Conservation (phyloP, 2,888 invertebrate species). For the Mythimna lalbum region DNA sequence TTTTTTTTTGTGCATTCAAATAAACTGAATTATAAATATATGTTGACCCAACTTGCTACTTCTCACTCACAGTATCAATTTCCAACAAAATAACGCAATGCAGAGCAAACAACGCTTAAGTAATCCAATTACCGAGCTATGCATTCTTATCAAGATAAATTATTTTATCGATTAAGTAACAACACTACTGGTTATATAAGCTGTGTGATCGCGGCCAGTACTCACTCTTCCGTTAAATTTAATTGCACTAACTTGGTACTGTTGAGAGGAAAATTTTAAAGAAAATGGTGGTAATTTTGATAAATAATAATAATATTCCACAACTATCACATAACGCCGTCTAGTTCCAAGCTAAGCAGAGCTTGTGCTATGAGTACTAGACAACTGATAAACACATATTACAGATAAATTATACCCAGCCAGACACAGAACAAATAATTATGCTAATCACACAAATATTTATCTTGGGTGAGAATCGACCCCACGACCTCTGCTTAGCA, state of each 20-base stretch:
- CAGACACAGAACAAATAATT: no score
- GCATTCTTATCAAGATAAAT: constrained; percentile 74
- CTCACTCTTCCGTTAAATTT: constrained; percentile 86
- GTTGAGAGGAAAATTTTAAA: constrained; percentile 48
- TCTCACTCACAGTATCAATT: constrained; percentile 25
- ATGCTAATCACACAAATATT: no score
- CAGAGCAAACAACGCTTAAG: constrained; percentile 67
- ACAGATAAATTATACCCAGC: no score
- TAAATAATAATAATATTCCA: no score
- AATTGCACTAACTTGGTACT: constrained; percentile 76
- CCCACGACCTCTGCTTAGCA: no score
- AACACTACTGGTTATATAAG: constrained; percentile 75
- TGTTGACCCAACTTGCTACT: constrained; percentile 2
- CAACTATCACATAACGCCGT: no score
- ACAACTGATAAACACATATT: no score
- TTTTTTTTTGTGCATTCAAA: not conserved
- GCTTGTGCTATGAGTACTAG: no score
- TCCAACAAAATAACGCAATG: constrained; percentile 51
- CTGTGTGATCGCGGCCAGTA: constrained; percentile 76
- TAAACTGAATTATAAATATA: not conserved
- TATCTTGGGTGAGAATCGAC: no score
- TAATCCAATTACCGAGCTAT: constrained; percentile 74
- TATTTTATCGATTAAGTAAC: constrained; percentile 79
- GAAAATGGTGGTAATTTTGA: constrained; percentile 7
- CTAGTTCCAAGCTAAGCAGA: no score